Evolutionary conservation across 2,113 vertebrate genomes (phyloP).

Genomic region (Raphicerus campestris): DNA sequence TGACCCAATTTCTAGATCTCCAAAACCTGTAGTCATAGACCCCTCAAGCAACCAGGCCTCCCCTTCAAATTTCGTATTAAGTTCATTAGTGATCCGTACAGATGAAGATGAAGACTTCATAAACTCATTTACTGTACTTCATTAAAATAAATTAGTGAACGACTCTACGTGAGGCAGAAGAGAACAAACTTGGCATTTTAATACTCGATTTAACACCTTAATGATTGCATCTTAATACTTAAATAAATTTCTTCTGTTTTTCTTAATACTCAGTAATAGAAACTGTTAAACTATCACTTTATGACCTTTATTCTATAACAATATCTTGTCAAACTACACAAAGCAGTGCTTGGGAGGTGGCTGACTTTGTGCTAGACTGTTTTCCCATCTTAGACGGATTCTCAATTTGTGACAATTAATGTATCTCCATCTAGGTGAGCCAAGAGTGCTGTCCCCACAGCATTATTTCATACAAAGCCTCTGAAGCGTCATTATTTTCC

Average conservation of each 20-base stretch:
- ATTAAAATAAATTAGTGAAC: background rate
- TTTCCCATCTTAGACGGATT: background rate
- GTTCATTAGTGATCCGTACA: background rate
- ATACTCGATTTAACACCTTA: background rate
- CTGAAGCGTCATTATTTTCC: background rate
- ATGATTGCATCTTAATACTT: background rate
- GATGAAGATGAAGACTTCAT: background rate
- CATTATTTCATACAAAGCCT: background rate
- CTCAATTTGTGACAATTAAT: background rate
- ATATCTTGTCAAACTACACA: background rate
- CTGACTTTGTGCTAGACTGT: background rate
- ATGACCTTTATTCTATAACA: background rate
- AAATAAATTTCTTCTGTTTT: background rate
- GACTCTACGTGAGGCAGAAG: background rate
- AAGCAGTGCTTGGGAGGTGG: background rate
- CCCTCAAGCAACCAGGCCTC: background rate
- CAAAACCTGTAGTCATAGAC: background rate
- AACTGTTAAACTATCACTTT: background rate
- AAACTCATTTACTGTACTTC: background rate
- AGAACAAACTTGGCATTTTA: background rate
- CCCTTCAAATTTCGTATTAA: background rate
- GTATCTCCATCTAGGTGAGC: background rate
- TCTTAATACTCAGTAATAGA: background rate
- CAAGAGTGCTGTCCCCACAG: background rate
- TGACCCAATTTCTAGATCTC: background rate